Conservation (phyloP, 2,888 invertebrate genomes). For the Rutpela maculata region DNA sequence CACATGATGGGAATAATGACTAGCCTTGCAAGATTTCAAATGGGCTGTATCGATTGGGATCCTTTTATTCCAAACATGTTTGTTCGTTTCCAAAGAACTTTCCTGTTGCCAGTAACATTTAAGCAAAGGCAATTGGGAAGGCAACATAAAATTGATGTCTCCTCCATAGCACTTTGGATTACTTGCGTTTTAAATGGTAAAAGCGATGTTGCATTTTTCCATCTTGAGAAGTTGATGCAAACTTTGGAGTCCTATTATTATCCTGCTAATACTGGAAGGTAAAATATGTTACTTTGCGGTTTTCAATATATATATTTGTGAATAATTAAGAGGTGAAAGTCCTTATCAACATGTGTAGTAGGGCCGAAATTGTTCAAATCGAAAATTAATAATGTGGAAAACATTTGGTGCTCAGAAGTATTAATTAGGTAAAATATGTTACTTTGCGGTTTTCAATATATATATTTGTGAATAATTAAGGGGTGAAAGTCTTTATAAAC, state of each 20-base stretch:
- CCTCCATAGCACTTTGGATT: slow-evolving; percentile 78
- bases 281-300: slow-evolving; percentile 30
- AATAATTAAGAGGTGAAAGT: too few species aligned
- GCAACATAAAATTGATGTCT: slow-evolving; percentile 74
- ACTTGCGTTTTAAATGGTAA: slow-evolving; percentile 81
- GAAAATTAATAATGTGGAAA: too few species aligned
- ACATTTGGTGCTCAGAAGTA: too few species aligned
- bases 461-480: too few species aligned
- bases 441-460: not conserved
- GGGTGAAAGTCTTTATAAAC: too few species aligned
- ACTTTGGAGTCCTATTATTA: slow-evolving; percentile 92
- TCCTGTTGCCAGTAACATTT: slow-evolving; percentile 87
- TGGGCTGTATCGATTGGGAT: slow-evolving; percentile 92
- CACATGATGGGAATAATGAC: slow-evolving; percentile 85
- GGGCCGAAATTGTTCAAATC: too few species aligned
- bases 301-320: not conserved
- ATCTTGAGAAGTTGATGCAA: slow-evolving; percentile 87
- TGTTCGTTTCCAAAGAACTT: slow-evolving; percentile 75
- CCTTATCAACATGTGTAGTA: too few species aligned
- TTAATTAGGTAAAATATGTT: slow-evolving; percentile 64
- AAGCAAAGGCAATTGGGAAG: slow-evolving; percentile 80
- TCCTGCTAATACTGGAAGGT: slow-evolving; percentile 88
- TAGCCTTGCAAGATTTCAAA: slow-evolving; percentile 82
- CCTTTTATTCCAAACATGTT: slow-evolving; percentile 88
- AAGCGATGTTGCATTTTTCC: slow-evolving; percentile 79